A percentile compares a stretch with the other conserved stretches of the same genome.
phyloP scores from a whole-genome alignment of 2,888 invertebrate species.

The Pseudanteris insignis region DNA sequence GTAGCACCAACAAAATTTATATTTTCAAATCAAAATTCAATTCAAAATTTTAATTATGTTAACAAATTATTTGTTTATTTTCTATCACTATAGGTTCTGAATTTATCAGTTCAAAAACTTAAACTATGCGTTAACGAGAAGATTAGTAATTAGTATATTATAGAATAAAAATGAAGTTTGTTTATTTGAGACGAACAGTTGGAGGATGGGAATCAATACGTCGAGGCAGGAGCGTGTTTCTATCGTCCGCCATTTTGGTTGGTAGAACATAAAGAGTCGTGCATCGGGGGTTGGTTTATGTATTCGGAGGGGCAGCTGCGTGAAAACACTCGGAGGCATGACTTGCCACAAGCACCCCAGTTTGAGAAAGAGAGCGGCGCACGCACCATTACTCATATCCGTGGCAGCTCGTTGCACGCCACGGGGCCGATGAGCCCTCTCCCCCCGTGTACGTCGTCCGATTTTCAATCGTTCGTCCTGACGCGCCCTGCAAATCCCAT shows the following conservation, averaged over 20 bases:
- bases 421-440: constrained; percentile 36
- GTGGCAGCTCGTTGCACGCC: constrained; percentile 59
- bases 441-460: constrained; percentile 1
- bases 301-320: constrained; percentile 44
- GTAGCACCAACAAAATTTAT: no score
- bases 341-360: constrained; percentile 62
- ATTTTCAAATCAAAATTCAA: no score
- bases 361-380: constrained; percentile 54
- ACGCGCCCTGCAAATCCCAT: constrained; percentile 30
- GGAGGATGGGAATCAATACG: constrained; percentile 61
- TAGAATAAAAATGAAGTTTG: no score
- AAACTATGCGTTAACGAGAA: no score
- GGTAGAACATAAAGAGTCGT: no score
- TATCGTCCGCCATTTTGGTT: constrained; percentile 54
- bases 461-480: no score
- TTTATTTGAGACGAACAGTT: no score
- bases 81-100: no score
- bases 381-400: constrained; percentile 67
- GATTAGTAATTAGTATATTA: no score
- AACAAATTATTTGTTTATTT: no score
- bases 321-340: constrained; percentile 56
- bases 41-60: no score
- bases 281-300: constrained; percentile 34
- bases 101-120: no score
- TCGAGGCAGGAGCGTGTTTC: constrained; percentile 56